Conservation (phyloP, 2,888 invertebrate species). For the Macrosoma leucophasiata region DNA sequence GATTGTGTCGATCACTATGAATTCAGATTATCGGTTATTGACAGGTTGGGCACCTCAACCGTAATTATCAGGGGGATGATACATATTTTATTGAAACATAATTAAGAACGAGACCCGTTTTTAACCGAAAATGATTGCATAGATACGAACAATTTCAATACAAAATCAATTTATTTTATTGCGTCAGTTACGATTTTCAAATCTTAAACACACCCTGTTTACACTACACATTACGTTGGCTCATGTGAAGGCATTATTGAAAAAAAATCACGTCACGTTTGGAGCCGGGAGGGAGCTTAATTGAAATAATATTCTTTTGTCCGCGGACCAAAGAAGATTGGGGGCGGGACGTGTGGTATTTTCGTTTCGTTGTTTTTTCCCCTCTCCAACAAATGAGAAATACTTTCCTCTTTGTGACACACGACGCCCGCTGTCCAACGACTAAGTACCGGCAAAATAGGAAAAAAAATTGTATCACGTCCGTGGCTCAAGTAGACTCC, state of each 20-base stretch:
- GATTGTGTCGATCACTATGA: too few relatives aligned
- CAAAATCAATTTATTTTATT: too few relatives aligned
- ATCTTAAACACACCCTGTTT: not conserved
- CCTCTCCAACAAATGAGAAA: conserved; percentile 57
- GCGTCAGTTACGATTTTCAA: too few relatives aligned
- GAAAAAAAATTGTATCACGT: conserved; percentile 36
- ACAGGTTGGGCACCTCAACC: too few relatives aligned
- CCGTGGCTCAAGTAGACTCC: conserved; percentile 22
- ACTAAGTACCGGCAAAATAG: conserved; percentile 38
- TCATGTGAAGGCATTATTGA: conserved; percentile 12
- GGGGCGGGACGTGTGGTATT: conserved; percentile 44
- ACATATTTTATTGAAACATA: too few relatives aligned
- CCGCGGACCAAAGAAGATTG: conserved; percentile 54
- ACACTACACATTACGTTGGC: too few relatives aligned
- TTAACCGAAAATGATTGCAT: too few relatives aligned
- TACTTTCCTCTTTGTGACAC: conserved; percentile 64
- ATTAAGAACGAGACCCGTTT: too few relatives aligned
- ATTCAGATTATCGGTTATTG: too few relatives aligned
- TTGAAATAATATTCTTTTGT: conserved; percentile 68
- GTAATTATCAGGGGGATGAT: too few relatives aligned
- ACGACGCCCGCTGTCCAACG: conserved; percentile 47
- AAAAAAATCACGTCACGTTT: conserved; percentile 17
- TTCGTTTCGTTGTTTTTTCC: conserved; percentile 36
- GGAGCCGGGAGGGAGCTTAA: conserved; percentile 38
- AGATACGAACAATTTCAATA: too few relatives aligned